Evolutionary conservation across 2,113 vertebrate species (phyloP), one percentile per base, ranked within the genome.

Genomic region (Thomomys bottae): DNA sequence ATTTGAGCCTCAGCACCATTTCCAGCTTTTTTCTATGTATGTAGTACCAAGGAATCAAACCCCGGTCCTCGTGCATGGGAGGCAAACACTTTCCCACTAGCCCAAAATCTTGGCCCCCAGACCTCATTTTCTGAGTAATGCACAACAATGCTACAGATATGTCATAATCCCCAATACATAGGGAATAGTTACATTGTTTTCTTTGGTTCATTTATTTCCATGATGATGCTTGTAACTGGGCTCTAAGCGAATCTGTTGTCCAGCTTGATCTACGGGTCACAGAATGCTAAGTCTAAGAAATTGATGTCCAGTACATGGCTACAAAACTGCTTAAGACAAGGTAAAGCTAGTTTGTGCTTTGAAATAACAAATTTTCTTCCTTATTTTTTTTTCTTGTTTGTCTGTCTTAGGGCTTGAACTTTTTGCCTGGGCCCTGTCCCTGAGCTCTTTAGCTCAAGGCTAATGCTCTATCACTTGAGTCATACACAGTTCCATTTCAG

Each of bases 331-430:
- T 57, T 76, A 32, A 5, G 30, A 61, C 20, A 63, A 11, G 36
- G 4, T 15, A 81, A 64, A 87, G 45, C 23, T 32, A 84, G 1
- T 14, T 34, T 59, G n/a, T 81, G 89, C 64, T 81, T 68, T 3
- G 36, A 30, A 94, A 86, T 6, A 77, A 30, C 28, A 36, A 84
- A 32, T 54, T 77, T 24, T 54, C n/a, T 28, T 23, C 36, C 83
- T 86, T 45, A 15, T 82, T 88, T 54, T 59, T 80, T 84, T 32
- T n/a, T n/a, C n/a, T n/a, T n/a, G n/a, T n/a, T n/a, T n/a, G n/a
- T n/a, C n/a, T n/a, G n/a, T n/a, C n/a, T n/a, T n/a, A n/a, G n/a
- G n/a, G n/a, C n/a, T n/a, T n/a, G n/a, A n/a, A n/a, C n/a, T n/a
- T n/a, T n/a, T n/a, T n/a, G n/a, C n/a, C n/a, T n/a, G n/a, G n/a